phyloP scores from a whole-genome alignment of 2,888 invertebrate species.

The Drosophila nr. perissopoda region DNA sequence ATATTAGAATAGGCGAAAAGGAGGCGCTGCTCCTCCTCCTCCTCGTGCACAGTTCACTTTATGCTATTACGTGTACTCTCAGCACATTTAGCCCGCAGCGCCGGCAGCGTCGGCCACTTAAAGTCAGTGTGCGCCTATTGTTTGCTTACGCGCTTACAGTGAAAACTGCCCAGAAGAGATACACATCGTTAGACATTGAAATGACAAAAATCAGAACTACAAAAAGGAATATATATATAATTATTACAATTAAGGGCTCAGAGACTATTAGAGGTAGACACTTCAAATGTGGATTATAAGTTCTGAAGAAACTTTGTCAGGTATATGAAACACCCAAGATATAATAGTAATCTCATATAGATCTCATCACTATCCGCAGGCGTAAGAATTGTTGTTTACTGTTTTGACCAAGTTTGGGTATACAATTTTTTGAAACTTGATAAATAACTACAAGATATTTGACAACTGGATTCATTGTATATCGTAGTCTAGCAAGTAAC shows the following conservation, averaged over 20 bases:
- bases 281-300: too few species aligned
- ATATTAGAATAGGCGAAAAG: conserved; percentile 45
- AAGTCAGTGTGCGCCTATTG: conserved; percentile 44
- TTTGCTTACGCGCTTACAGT: conserved; percentile 54
- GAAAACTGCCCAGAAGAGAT: conserved; percentile 17
- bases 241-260: neutral
- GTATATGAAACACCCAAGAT: neutral
- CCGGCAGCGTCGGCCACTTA: conserved; percentile 60
- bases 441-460: neutral
- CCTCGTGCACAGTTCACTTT: conserved; percentile 1
- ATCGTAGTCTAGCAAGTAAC: neutral
- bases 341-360: neutral
- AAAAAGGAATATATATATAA: neutral
- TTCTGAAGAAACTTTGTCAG: neutral
- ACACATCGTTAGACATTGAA: neutral
- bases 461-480: neutral
- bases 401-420: neutral
- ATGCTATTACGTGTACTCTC: conserved; percentile 17
- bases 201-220: neutral
- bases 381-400: neutral
- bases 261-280: neutral
- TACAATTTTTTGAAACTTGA: neutral
- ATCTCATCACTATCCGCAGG: neutral
- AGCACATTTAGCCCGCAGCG: conserved; percentile 49
- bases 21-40: conserved; percentile 1